These are phyloP conservation scores for Sarcophaga peregrina DNA, from an alignment of 1,140 invertebrate genomes.

Conservation along the genomic window DNA sequence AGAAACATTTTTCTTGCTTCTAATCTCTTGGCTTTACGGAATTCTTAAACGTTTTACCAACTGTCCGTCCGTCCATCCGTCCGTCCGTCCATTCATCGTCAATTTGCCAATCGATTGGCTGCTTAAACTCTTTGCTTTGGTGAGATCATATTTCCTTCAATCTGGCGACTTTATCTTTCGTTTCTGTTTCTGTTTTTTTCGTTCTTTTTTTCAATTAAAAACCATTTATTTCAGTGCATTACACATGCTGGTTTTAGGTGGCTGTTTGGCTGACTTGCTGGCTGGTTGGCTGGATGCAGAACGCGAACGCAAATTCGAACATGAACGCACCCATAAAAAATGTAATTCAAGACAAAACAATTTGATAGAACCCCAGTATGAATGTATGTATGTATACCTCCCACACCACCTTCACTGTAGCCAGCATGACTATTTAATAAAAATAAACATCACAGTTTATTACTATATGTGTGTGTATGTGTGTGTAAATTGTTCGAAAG, in stretches of 20 bases:
- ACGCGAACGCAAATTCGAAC: too few relatives aligned
- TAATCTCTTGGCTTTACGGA: not conserved
- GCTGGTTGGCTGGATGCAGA: not conserved
- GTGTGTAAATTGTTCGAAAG: not conserved
- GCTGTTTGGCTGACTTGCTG: not conserved
- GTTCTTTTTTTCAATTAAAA: not conserved
- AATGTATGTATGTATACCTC: not conserved
- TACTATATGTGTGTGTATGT: not conserved
- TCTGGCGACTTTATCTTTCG: slow-evolving; percentile 12
- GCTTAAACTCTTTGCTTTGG: slow-evolving; percentile 7
- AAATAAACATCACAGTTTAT: not conserved
- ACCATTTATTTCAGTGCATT: not conserved
- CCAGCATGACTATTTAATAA: too few relatives aligned
- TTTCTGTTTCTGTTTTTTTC: not conserved
- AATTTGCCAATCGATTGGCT: slow-evolving; percentile 21
- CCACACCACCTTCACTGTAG: not conserved
- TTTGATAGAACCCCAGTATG: not conserved
- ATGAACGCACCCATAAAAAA: not conserved
- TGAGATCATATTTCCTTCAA: slow-evolving; percentile 23
- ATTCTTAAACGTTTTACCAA: slow-evolving; percentile 21
- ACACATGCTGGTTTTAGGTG: not conserved
- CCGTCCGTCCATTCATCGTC: not conserved
- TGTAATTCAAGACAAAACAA: not conserved
- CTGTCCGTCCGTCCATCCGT: not conserved
- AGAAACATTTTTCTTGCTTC: not conserved